Evolutionary conservation across 2,797 vertebrate genomes (phyloP).

Genomic region (Lacerta agilis): DNA sequence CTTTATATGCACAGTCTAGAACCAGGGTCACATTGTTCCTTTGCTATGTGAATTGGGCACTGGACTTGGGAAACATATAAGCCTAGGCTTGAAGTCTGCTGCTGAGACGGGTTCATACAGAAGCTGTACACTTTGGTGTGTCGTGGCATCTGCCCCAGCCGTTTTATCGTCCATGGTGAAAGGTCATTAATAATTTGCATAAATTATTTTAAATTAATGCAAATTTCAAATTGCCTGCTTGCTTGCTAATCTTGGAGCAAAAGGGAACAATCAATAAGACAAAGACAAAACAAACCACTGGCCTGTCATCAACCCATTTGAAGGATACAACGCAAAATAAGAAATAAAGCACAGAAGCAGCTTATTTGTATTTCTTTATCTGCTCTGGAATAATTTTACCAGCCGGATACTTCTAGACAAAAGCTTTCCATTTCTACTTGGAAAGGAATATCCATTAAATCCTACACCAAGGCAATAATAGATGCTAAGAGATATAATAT

Average conservation of each 20-base stretch:
- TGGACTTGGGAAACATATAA: too few relatives aligned
- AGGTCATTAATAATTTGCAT: constrained; percentile 9
- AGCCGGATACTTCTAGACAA: constrained; percentile 4
- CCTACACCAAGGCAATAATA: constrained; percentile 29
- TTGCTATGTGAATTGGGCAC: too few relatives aligned
- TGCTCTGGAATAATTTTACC: constrained; percentile 16
- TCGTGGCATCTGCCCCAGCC: background rate
- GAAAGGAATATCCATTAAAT: constrained; percentile 26
- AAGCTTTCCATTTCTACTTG: constrained; percentile 1
- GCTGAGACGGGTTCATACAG: background rate
- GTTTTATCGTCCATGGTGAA: background rate
- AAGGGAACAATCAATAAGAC: constrained; percentile 3
- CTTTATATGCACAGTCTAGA: too few relatives aligned
- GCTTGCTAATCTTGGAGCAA: constrained; percentile 20
- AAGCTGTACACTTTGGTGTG: background rate
- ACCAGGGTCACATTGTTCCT: too few relatives aligned
- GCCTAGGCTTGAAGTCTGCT: too few relatives aligned
- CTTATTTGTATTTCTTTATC: constrained; percentile 3
- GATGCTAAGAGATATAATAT: constrained; percentile 29
- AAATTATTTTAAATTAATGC: constrained; percentile 17
- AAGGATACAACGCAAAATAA: constrained; percentile 10
- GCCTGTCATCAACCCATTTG: constrained; percentile 1
- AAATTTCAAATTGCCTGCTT: constrained; percentile 29
- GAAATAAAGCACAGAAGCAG: background rate
- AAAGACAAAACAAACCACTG: background rate